phyloP scores from a whole-genome alignment of 1,140 invertebrate genomes.

The Calephelis nemesis region DNA sequence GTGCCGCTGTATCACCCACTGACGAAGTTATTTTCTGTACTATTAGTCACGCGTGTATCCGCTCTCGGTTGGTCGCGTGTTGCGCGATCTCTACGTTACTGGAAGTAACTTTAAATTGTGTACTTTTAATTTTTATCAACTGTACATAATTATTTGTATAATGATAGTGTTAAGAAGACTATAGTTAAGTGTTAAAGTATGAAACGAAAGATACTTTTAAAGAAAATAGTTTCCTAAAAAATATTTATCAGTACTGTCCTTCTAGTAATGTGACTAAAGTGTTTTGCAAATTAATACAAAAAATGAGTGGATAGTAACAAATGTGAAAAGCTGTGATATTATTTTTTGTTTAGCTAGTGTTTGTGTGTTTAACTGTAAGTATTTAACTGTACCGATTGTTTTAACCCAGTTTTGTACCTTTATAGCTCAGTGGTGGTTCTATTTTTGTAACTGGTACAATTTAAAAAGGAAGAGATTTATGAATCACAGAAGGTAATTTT shows the following conservation, averaged over 20 bases:
- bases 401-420: neutral
- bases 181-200: neutral
- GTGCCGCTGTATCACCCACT: slow-evolving; percentile 64
- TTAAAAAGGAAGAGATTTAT: neutral
- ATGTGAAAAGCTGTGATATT: neutral
- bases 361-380: neutral
- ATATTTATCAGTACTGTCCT: neutral
- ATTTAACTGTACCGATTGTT: neutral
- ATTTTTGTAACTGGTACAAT: slow-evolving; percentile 2
- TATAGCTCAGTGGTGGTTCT: neutral
- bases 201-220: neutral
- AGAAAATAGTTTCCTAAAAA: neutral
- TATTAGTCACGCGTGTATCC: slow-evolving; percentile 74
- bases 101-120: slow-evolving; percentile 15
- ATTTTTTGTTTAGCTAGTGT: neutral
- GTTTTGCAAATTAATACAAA: neutral
- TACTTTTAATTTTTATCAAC: neutral
- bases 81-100: slow-evolving; percentile 27
- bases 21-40: slow-evolving; percentile 76
- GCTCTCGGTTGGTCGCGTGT: slow-evolving; percentile 50
- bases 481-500: neutral
- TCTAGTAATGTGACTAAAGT: neutral
- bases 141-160: neutral
- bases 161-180: too few relatives aligned
- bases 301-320: neutral